Evolutionary conservation across 2,888 invertebrate species (phyloP), one percentile per base, ranked within the genome.

Genomic region (Sussaba pulchella): DNA sequence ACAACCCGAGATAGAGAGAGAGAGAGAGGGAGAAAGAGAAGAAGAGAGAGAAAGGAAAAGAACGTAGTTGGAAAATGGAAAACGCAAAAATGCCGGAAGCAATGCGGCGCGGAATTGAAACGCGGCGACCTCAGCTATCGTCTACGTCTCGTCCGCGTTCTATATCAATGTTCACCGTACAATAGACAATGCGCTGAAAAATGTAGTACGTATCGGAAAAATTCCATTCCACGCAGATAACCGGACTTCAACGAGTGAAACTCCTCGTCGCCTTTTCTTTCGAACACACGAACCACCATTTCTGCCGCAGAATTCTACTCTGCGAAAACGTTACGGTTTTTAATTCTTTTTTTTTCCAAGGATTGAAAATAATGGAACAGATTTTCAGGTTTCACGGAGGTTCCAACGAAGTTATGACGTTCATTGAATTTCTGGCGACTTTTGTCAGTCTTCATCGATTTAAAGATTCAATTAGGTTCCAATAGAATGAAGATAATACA

Each of bases 61-160:
- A 54, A 26, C 43, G 52, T 39, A 12, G 26, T 14, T 43, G 52
- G 24, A 73, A 69, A 78, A 69, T 69, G 63, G 57, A 54, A 78
- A 69, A 63, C 54, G 69, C 52, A 69, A 72, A 73, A 78, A 78
- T 61, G 78, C 72, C 63, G 78, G 73, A 69, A 78, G 72, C 69
- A 73, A 78, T 73, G 78, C 67, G 61, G 41, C 36, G 41, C 19
- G 52, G 73, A 73, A 78, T 78, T 67, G 78, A 78, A 78, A 72
- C 21, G 6, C 41, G 72, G 67, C 50, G 36, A 52, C 36, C 61
- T 47, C n/a, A 12, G 61, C 6, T 12, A 19, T 61, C 41, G 31
- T 31, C 24, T 24, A 3, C n/a, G 6, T 8, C 21, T 10, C 10
- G 1, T 9, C 57, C 17, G 14, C 17, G 8, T 26, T 31, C 31